Base-by-base conservation (phyloP, 2,888 invertebrate species). In the Melolontha melolontha region DNA sequence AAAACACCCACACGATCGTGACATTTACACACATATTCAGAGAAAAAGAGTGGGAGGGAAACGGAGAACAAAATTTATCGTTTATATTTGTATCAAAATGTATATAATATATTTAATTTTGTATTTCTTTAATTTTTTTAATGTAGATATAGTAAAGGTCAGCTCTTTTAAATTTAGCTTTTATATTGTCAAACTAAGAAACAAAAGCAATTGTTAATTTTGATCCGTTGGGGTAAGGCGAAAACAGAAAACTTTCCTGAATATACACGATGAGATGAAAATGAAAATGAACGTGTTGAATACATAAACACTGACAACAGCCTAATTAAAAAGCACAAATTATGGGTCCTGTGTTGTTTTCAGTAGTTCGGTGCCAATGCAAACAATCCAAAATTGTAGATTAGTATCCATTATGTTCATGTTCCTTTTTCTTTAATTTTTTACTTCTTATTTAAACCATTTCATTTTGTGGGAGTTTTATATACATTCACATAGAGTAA, bases 341-440 rank as follows among this genome's bases (percentile, higher is more conserved):
- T 70, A 66, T 62, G 34, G 34, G 34, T 34, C 34, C 34, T 5
- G 6, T 34, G 34, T 34, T 34, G 34, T 34, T 34, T 34, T 34
- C 59, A 67, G 54, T 50, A 51, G 51, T 47, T 34, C 44, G 2
- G 50, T 50, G 71, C 71, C 71, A 71, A 71, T 65, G 57, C 64
- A 71, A 71, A 71, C 71, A 71, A 69, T 57, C 62, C 57, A 59
- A 40, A 64, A 64, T 70, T 68, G 59, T 52, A 52, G 59, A 69
- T 66, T 55, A 47, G 57, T 64, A 69, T 69, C 57, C 49, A 57
- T 66, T 66, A 49, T 57, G 57, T 57, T 22, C 49, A 17, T 8
- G 42, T 8, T 29, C 10, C 12, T 44, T 29, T 57, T 34, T 34
- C 34, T 34, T 34, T 10, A 34, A 34, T 11, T 44, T 59, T 59